Evolutionary conservation across 2,888 invertebrate species (phyloP).

Genomic region (Hypselothyrea guttata): DNA sequence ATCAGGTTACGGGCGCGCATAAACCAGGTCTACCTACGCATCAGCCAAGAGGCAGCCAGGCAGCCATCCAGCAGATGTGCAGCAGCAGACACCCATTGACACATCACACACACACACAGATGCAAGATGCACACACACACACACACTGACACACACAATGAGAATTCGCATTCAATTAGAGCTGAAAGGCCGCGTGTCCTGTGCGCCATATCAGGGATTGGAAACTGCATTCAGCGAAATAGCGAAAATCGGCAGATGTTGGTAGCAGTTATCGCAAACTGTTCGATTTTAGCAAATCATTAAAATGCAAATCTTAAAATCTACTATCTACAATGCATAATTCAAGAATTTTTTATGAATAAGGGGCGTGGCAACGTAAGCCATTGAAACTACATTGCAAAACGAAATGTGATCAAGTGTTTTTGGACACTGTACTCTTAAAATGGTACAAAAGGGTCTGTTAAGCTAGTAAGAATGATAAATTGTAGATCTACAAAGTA

Average conservation of each 20-base stretch:
- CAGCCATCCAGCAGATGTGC: conserved; percentile 70
- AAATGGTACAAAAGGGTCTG: too few species aligned
- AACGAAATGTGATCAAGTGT: conserved; percentile 28
- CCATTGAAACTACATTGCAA: conserved; percentile 6
- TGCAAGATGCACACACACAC: conserved; percentile 12
- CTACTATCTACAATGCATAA: neutral
- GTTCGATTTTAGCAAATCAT: conserved; percentile 31
- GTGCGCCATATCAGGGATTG: conserved; percentile 33
- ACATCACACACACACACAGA: conserved; percentile 26
- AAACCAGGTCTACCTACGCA: conserved; percentile 61
- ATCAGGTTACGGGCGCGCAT: conserved; percentile 62
- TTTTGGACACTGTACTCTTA: too few species aligned
- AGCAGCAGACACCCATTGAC: conserved; percentile 40
- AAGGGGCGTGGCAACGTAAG: conserved; percentile 1
- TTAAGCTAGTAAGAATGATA: neutral
- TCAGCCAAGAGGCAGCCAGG: too few species aligned
- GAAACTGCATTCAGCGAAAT: too few species aligned
- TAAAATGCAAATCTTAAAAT: conserved; percentile 39
- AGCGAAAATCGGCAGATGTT: conserved; percentile 8
- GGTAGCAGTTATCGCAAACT: conserved; percentile 37
- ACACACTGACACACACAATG: neutral
- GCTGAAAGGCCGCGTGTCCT: conserved; percentile 46
- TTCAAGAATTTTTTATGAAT: too few species aligned
- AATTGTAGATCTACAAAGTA: conserved; percentile 2
- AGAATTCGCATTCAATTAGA: conserved; percentile 49